Evolutionary conservation across 2,113 vertebrate genomes (phyloP), one percentile per base, ranked within the genome.

Genomic region (Bubalus kerabau): DNA sequence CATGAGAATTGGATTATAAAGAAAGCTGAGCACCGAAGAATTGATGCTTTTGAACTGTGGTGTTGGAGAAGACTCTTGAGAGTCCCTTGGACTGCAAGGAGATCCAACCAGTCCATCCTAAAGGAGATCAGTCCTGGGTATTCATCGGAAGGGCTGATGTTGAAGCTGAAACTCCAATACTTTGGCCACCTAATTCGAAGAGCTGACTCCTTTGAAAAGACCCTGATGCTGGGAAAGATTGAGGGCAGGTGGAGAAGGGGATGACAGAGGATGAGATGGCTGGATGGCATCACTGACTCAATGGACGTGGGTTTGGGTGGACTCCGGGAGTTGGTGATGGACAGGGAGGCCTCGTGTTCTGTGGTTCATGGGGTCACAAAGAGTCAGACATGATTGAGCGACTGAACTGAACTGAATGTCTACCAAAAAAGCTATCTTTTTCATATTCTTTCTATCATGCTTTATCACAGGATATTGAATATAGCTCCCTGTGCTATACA

Each of bases 341-440:
- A n/a, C 32, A 64, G 62, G 62, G 15, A 64, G 7, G 32, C 30
- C 30, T 64, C 15, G 16, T 7, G 7, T 8, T 0, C 62, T 64
- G 30, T 4, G 3, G 15, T 64, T 64, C 32, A 64, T n/a, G 16
- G 7, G 4, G 32, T 64, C 0, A 0, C 32, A 64, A 64, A 64
- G 30, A n/a, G 7, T 64, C 4, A 16, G 32, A 64, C 32, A n/a
- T 2, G 15, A 64, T 7, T n/a, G 62, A 64, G 32, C 0, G 16
- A n/a, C 62, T 64, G 32, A 64, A 64, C 16, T 64, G 62, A 64
- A n/a, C 30, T 64, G 30, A 80, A 80, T 80, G 26, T 30, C 26
- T 80, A 17, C 5, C 15, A 48, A 80, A 46, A 80, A 28, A 48
- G 48, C 26, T 10, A 46, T 48, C 26, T 80, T 48, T 30, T 80